Evolutionary conservation across 1,140 invertebrate genomes (phyloP), one percentile per base, ranked within the genome.

Genomic region (Thalassaphorura encarpata): DNA sequence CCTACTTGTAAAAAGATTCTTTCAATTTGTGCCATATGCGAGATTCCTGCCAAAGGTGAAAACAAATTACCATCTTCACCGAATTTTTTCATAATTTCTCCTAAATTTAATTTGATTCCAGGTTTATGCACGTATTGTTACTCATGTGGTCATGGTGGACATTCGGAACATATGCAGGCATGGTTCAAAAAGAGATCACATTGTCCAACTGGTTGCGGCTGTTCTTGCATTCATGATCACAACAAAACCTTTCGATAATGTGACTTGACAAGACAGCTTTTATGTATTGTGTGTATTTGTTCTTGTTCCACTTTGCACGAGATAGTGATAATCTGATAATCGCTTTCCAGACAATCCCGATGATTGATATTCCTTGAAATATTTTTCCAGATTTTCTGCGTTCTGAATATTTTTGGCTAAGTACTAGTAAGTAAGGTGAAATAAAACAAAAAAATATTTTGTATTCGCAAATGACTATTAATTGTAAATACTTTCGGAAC

Each of bases 61-160:
- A 55, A 29, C 39, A 26, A 33, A 46, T 18, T 28, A 40, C 13
- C 45, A 56, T 49, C 23, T 26, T 33, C 47, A 33, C 13, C 5
- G 3, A 29, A 54, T 51, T 54, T 58, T 47, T 46, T n/a, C 27
- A 29, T 56, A 41, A 28, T 33, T 54, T 39, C 29, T 28, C n/a
- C 11, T 50, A 55, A 43, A 36, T 56, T 46, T 41, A 21, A 52
- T 18, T 51, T 49, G 59, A 54, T 63, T 68, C 63, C 43, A 81
- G 79, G 79, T 29, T 77, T 80, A 1, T 81, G 85, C 16, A 86
- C 83, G 66, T 83, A 84, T 60, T 95, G 91, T 68, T 71, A 87
- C 26, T 75, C 82, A 24, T 95, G 91, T 72, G 87, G 89, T 1
- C 92, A 97, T 74, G 91, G 89, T 31, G 91, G 91, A 8, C 93